These are phyloP conservation scores for Drosophila suboccidentalis DNA, from an alignment of 2,888 invertebrate species.

Conservation along the genomic window DNA sequence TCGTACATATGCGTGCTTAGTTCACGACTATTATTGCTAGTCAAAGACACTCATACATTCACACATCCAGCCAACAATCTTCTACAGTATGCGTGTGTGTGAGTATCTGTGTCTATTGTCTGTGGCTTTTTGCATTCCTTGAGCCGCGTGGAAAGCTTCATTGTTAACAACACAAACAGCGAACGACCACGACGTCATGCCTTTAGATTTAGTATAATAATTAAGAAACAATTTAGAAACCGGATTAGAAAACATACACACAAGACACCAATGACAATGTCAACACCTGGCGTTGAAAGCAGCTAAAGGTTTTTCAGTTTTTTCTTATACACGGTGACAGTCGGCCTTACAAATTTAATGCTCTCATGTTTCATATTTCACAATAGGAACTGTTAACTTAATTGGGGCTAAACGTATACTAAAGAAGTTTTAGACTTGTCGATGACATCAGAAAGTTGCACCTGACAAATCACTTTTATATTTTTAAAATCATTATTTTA, in stretches of 20 bases:
- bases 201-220: constrained; percentile 59
- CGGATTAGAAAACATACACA: constrained; percentile 57
- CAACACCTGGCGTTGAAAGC: constrained; percentile 52
- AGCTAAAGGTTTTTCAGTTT: constrained; percentile 11
- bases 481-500: not conserved
- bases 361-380: constrained; percentile 29
- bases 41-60: constrained; percentile 25
- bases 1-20: constrained; percentile 58
- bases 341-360: constrained; percentile 13
- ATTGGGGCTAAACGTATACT: not conserved
- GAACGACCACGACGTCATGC: constrained; percentile 59
- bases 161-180: constrained; percentile 44
- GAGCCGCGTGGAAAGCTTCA: constrained; percentile 61
- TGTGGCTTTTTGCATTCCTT: constrained; percentile 61
- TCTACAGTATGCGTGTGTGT: constrained; percentile 6
- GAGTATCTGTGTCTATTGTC: constrained; percentile 55
- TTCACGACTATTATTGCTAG: constrained; percentile 56
- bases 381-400: constrained; percentile 2
- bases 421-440: not conserved
- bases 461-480: not conserved
- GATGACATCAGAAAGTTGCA: constrained; percentile 16
- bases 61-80: constrained; percentile 9
- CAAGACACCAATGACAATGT: constrained; percentile 39
- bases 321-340: constrained; percentile 13
- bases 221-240: constrained; percentile 57